Evolutionary conservation across 1,140 invertebrate species (phyloP), one percentile per base, ranked within the genome.

Genomic region (Aphaenogaster ashmeadi): DNA sequence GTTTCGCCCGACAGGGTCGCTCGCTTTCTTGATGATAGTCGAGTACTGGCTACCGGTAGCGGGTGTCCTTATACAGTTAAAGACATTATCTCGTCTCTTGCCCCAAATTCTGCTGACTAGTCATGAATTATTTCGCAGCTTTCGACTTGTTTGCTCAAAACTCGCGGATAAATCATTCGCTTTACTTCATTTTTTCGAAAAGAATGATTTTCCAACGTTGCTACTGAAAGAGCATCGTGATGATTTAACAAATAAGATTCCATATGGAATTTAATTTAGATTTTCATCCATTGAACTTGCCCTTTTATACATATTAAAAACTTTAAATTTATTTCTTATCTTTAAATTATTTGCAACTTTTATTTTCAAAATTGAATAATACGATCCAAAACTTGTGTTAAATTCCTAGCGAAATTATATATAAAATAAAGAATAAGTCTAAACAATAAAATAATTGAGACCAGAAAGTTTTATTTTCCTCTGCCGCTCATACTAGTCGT

Each of bases 1-100:
- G 79, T 90, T 87, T 86, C 91, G 80, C 75, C 64, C 86, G 88
- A 80, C 88, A 87, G 89, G 87, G 67, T 86, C 81, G 84, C 77
- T 92, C 87, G 88, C 87, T 88, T 88, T 91, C 89, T 86, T 80
- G 92, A 91, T 91, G 84, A 71, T 91, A 89, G 92, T 93, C 87
- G 87, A 66, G 60, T 74, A 60, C 41, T 11, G 36, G 52, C 89
- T 86, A 90, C 89, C 89, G 77, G 60, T 77, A 18, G 44, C 38
- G n/a, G 21, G 50, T 60, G 21, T 86, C 47, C 79, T 44, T 85
- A 60, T 86, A 90, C 88, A 88, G 87, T 88, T 88, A 86, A 88
- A 56, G 85, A 66, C 83, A 71, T 89, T 64, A 72, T 88, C 86
- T 80, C 64, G 72, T 74, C 47, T 60, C 44, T 58, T 77, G 64